Conservation (phyloP, 1,140 invertebrate genomes). For the Muscidifurax raptorellus region DNA sequence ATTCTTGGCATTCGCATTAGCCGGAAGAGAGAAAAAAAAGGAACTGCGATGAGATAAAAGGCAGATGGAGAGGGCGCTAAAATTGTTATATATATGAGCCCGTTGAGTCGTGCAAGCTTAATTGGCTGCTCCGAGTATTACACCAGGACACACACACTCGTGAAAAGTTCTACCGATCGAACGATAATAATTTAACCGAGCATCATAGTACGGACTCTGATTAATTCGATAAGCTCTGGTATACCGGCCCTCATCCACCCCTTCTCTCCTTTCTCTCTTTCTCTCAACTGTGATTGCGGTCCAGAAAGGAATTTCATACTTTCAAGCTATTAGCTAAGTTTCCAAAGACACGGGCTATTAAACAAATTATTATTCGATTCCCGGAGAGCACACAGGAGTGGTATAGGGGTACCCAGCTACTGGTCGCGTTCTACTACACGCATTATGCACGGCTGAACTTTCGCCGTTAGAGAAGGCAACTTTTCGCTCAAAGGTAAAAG, state of each 20-base stretch:
- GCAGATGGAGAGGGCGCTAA: background rate
- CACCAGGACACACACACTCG: background rate
- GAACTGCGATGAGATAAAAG: constrained; percentile 14
- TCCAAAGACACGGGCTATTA: constrained; percentile 59
- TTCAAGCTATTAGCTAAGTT: constrained; percentile 61
- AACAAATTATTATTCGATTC: constrained; percentile 65
- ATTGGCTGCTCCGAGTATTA: constrained; percentile 51
- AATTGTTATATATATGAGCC: background rate
- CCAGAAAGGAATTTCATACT: constrained; percentile 58
- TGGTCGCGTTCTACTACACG: constrained; percentile 18
- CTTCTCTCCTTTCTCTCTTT: background rate
- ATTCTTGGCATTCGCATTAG: constrained; percentile 50
- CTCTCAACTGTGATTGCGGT: no score
- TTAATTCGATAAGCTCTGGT: constrained; percentile 20
- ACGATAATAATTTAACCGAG: background rate
- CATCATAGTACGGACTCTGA: background rate
- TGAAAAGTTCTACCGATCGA: background rate
- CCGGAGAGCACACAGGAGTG: constrained; percentile 7
- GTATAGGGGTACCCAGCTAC: background rate
- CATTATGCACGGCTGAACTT: constrained; percentile 56
- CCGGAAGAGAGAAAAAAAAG: constrained; percentile 10
- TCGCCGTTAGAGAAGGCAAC: constrained; percentile 4
- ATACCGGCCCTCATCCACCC: background rate
- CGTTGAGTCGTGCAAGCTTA: constrained; percentile 59
- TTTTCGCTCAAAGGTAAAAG: constrained; percentile 17